Base-by-base conservation (phyloP, 2,113 vertebrate genomes). In the Eulemur rufifrons region DNA sequence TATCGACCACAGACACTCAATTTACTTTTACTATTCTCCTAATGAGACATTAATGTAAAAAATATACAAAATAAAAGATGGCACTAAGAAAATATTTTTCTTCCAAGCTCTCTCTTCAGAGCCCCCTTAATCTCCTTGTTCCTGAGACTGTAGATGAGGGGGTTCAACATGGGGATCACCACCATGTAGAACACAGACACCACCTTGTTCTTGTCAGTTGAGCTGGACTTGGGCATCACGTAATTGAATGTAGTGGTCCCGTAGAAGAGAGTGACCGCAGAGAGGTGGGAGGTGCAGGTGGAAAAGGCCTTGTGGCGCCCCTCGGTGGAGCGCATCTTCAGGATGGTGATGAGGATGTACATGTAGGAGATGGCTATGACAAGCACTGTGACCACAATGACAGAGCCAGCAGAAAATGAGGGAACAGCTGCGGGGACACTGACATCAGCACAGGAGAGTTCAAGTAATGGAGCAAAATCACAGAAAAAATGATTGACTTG, bases 261-360 rank as follows among this genome's bases (percentile, higher is more conserved):
- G 54, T 85, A 97, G 64, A 92, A 95, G 1, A 97, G 76, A 66
- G 77, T 84, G 32, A 98, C 94, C 0, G 64, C 95, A 5, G 95
- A 95, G 64, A 98, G 76, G 76, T 98, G 98, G 21, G 97, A 97
- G 12, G 95, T 96, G 37, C 97, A 97, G 27, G 95, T 95, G 56
- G 89, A 86, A 20, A 97, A 96, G 64, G 94, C 94, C n/a, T 97
- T 98, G 34, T 12, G 50, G 12, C 83, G 56, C 3, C 96, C 95
- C 7, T 98, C 39, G 0, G 37, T 74, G 8, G 78, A 94, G 37
- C 0, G 9, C 66, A 88, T 92, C 61, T 84, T 94, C 15, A 95
- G 76, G 45, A 97, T 80, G 25, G 87, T 93, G 61, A 64, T 87
- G 81, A 96, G 77, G 34, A 97, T 93, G 6, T 56, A 95, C 14